Evolutionary conservation across 2,888 invertebrate genomes (phyloP).

Genomic region (Melinopterus prodromus): DNA sequence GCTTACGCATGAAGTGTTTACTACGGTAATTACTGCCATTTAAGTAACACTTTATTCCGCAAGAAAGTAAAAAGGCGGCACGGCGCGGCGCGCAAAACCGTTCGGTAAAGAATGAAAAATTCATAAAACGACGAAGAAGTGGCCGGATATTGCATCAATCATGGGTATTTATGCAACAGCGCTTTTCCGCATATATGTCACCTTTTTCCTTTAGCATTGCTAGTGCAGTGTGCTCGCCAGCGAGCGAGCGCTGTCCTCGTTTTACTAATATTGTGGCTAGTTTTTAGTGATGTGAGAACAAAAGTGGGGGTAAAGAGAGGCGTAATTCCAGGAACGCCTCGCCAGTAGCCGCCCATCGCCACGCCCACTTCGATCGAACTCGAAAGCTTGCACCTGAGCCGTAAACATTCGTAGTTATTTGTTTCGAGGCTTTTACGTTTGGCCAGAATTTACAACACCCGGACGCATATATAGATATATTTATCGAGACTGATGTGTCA

Average conservation of each 20-base stretch:
- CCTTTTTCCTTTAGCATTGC: neutral
- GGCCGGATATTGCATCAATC: neutral
- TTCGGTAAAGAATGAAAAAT: neutral
- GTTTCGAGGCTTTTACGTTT: constrained; percentile 51
- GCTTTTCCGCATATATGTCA: neutral
- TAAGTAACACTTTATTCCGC: too few species aligned
- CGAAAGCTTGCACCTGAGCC: neutral
- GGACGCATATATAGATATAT: constrained; percentile 30
- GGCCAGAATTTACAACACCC: constrained; percentile 42
- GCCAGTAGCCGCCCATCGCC: neutral
- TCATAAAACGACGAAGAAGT: neutral
- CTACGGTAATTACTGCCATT: too few species aligned
- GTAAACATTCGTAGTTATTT: constrained; percentile 45
- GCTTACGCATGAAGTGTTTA: too few species aligned
- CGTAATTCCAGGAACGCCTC: neutral
- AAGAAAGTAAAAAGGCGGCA: too few species aligned
- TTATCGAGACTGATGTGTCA: constrained; percentile 19
- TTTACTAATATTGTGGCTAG: constrained; percentile 4
- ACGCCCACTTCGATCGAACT: neutral
- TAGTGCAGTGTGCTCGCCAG: neutral
- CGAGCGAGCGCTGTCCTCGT: neutral
- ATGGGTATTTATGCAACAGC: neutral
- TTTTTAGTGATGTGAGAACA: neutral
- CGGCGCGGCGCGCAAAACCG: neutral
- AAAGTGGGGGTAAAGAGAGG: neutral